These are phyloP conservation scores for Bombus sylvicola DNA, from an alignment of 1,140 invertebrate genomes.

Conservation along the genomic window DNA sequence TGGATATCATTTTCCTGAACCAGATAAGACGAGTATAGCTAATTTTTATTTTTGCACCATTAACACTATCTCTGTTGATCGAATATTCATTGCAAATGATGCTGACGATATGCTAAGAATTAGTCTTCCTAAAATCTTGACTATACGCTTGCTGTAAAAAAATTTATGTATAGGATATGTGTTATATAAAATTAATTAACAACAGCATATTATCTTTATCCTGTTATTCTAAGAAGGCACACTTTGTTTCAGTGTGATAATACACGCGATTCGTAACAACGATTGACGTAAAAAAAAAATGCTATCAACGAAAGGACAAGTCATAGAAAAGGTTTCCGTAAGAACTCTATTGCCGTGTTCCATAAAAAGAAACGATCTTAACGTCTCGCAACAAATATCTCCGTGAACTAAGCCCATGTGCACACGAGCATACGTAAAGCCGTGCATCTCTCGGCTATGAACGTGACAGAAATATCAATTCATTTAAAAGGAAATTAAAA, in stretches of 20 bases:
- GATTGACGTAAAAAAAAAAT: no score
- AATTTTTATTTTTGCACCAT: background rate
- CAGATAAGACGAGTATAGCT: background rate
- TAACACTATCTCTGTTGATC: background rate
- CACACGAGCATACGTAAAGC: background rate
- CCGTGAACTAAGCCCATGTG: conserved; percentile 12
- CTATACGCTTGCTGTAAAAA: no score
- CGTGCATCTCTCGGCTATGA: background rate
- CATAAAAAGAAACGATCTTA: conserved; percentile 5
- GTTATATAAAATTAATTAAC: background rate
- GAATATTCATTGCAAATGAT: background rate
- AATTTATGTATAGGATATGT: no score
- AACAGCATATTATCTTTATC: background rate
- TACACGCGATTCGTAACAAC: background rate
- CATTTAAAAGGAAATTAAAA: conserved; percentile 51
- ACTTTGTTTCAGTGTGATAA: background rate
- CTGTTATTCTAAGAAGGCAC: background rate
- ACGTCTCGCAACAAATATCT: background rate
- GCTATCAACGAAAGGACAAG: background rate
- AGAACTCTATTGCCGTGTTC: background rate
- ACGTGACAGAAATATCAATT: conserved; percentile 50
- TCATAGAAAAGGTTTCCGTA: background rate
- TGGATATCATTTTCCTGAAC: background rate
- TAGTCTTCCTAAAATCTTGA: background rate
- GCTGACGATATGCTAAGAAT: background rate